Evolutionary conservation across 2,888 invertebrate species (phyloP).

Genomic region (Drosophila monieri): DNA sequence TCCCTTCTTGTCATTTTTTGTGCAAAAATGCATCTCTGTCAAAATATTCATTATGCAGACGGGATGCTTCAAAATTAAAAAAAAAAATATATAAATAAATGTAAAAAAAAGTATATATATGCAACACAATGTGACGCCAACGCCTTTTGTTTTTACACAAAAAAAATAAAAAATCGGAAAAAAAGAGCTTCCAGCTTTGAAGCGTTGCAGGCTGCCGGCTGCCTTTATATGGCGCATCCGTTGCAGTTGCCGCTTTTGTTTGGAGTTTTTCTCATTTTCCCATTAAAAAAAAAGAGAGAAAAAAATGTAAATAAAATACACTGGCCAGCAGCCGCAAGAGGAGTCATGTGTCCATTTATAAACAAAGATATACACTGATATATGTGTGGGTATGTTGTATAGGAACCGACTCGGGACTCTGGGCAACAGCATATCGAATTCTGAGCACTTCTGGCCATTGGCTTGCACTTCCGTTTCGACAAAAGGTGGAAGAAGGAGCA

Average conservation of each 20-base stretch:
- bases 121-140: slow-evolving; percentile 35
- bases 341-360: slow-evolving; percentile 39
- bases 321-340: slow-evolving; percentile 12
- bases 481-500: slow-evolving; percentile 5
- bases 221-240: slow-evolving; percentile 71
- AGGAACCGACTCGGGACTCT: slow-evolving; percentile 3
- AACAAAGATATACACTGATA: slow-evolving; percentile 12
- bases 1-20: neutral
- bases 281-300: slow-evolving; percentile 20
- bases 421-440: slow-evolving; percentile 58
- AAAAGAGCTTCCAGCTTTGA: slow-evolving; percentile 36
- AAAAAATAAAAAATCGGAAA: slow-evolving; percentile 2
- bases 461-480: slow-evolving; percentile 69
- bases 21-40: slow-evolving; percentile 70
- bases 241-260: slow-evolving; percentile 56
- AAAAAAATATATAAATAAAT: slow-evolving; percentile 4
- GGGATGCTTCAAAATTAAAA: slow-evolving; percentile 11
- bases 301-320: neutral
- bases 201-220: slow-evolving; percentile 30
- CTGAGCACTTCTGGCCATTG: slow-evolving; percentile 69
- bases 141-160: slow-evolving; percentile 35
- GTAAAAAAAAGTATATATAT: no score
- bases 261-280: slow-evolving; percentile 37
- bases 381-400: slow-evolving; percentile 21
- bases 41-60: slow-evolving; percentile 58